Evolutionary conservation across 2,888 invertebrate genomes (phyloP), one percentile per base, ranked within the genome.

Genomic region (Lochmaea crataegi): DNA sequence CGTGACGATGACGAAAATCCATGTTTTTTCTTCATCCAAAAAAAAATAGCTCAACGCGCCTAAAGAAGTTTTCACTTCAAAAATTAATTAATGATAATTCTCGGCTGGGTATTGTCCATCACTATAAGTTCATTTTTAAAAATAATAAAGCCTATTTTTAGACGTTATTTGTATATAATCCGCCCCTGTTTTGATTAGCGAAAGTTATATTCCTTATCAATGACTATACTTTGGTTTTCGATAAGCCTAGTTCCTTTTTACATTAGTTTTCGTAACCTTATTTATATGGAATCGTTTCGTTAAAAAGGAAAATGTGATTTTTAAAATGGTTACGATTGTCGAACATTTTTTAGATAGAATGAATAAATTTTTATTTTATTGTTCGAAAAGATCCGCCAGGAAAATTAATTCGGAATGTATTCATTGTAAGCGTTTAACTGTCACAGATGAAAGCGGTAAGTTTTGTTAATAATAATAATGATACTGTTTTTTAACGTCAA

Each of bases 111-210:
- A 4, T 32, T 32, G 32, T 32, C 32, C 32, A 32, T 32, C 6
- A 5, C 0, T 32, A 32, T 32, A 32, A 32, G 32, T 32, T 32
- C 4, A 32, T 32, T 32, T 32, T 32, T 5, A 70, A 18, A 88
- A 16, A 18, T 1, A 38, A 16, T 51, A 22, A 32, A 11, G n/a
- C 18, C 7, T 38, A n/a, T 26, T 63, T 32, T 18, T 38, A 63
- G 41, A 38, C 9, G n/a, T 41, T 10, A 5, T 38, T 42, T 38
- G 22, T 41, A 11, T 65, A 18, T 48, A 42, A 38, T 16, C 53
- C 53, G 53, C 18, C 16, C 53, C 53, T 18, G 16, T 53, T 53
- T 53, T 53, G 53, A 53, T 53, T 53, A 53, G 53, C 53, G 10
- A 53, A n/a, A 53, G 18, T 53, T 38, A 38, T 38, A 38, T 38